These are phyloP conservation scores for Troides helena DNA, from an alignment of 2,888 invertebrate species.

Conservation along the genomic window DNA sequence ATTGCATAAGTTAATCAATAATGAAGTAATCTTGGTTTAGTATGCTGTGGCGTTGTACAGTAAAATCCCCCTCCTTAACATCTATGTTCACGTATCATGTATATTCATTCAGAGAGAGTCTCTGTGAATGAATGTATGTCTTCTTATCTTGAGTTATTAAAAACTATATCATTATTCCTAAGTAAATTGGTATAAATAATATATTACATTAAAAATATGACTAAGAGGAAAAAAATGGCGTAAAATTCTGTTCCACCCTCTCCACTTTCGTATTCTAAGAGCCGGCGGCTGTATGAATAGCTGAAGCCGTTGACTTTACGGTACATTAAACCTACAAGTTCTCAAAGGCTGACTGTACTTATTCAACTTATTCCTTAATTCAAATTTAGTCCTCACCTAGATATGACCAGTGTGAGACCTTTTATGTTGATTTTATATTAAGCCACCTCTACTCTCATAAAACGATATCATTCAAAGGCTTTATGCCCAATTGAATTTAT, in stretches of 20 bases:
- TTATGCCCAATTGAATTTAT: neutral
- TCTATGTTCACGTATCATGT: too few relatives aligned
- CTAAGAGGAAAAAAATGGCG: neutral
- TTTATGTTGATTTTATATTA: neutral
- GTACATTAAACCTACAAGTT: conserved; percentile 13
- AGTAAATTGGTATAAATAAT: too few relatives aligned
- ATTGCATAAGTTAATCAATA: too few relatives aligned
- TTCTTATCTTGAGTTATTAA: too few relatives aligned
- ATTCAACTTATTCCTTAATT: conserved; percentile 15
- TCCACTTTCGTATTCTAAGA: conserved; percentile 7
- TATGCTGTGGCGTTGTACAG: too few relatives aligned
- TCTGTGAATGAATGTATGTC: too few relatives aligned
- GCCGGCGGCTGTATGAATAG: conserved; percentile 8
- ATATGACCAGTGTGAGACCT: neutral
- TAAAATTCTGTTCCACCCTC: neutral
- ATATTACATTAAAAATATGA: too few relatives aligned
- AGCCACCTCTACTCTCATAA: neutral
- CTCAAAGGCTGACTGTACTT: conserved; percentile 5
- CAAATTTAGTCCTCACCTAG: conserved; percentile 11
- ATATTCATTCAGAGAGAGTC: too few relatives aligned
- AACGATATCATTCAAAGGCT: neutral
- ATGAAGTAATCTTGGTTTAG: too few relatives aligned
- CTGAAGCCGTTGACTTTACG: conserved; percentile 6
- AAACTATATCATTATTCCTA: too few relatives aligned
- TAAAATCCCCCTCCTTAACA: too few relatives aligned